Percentiles rank a stretch among this genome's conserved stretches.
phyloP scores from a whole-genome alignment of 2,888 invertebrate genomes.

The Xylota segnis region DNA sequence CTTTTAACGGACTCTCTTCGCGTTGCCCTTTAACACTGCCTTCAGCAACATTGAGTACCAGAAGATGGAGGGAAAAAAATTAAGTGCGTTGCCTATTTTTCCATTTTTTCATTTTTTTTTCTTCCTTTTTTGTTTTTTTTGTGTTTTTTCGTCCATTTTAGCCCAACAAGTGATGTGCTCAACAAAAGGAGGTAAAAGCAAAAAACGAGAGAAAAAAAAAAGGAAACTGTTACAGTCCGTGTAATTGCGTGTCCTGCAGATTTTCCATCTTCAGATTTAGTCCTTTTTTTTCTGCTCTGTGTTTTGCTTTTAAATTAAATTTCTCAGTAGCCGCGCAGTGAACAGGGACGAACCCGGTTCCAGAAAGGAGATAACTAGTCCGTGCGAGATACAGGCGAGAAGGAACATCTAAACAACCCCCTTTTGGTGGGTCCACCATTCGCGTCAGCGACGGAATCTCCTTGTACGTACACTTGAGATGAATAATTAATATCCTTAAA shows the following conservation, averaged over 20 bases:
- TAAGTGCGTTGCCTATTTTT: constrained; percentile 73
- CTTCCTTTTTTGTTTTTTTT: constrained; percentile 17
- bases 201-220: constrained; percentile 2
- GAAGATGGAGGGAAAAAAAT: constrained; percentile 47
- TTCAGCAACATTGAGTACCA: constrained; percentile 54
- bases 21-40: constrained; percentile 71
- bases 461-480: constrained; percentile 63
- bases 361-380: constrained; percentile 60
- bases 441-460: constrained; percentile 59
- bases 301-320: constrained; percentile 74
- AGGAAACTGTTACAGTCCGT: constrained; percentile 70
- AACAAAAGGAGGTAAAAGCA: constrained; percentile 53
- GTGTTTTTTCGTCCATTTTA: constrained; percentile 47
- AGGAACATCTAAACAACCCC: constrained; percentile 61
- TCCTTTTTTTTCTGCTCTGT: constrained; percentile 58
- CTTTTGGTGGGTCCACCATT: constrained; percentile 45
- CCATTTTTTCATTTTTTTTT: constrained; percentile 28
- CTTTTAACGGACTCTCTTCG: constrained; percentile 72
- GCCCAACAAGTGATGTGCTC: constrained; percentile 70
- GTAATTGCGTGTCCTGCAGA: constrained; percentile 75
- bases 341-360: constrained; percentile 39
- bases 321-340: constrained; percentile 61
- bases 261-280: constrained; percentile 68
- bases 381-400: constrained; percentile 9
- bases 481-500: constrained; percentile 76